Conservation (phyloP, 2,888 invertebrate genomes). For the Hypercompe scribonia region DNA sequence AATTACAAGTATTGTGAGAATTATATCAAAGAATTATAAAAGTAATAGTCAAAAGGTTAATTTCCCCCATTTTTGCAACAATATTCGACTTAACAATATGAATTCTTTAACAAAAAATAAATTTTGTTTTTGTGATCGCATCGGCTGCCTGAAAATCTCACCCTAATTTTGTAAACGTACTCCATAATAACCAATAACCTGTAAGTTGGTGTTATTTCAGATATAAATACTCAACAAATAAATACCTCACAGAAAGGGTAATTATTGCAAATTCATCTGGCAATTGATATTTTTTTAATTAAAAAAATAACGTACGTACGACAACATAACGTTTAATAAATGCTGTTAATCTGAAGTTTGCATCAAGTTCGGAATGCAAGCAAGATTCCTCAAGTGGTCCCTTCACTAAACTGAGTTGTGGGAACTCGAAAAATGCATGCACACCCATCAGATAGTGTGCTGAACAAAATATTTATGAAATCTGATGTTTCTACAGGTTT, state of each 20-base stretch:
- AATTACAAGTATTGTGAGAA: neutral
- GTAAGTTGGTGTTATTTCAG: too few relatives aligned
- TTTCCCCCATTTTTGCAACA: too few relatives aligned
- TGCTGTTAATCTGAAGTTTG: conserved; percentile 38
- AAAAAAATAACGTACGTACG: conserved; percentile 3
- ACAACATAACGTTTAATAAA: conserved; percentile 30
- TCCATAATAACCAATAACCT: too few relatives aligned
- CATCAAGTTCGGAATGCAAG: conserved; percentile 41
- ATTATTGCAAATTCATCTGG: conserved; percentile 38
- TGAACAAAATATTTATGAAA: conserved; percentile 40
- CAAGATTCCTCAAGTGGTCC: conserved; percentile 36
- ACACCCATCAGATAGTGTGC: conserved; percentile 42
- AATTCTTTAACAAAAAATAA: too few relatives aligned
- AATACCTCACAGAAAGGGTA: conserved; percentile 38
- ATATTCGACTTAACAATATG: too few relatives aligned
- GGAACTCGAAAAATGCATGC: conserved; percentile 39
- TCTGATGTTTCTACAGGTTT: conserved; percentile 33
- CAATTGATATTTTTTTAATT: conserved; percentile 42
- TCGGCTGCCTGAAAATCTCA: neutral
- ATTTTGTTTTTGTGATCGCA: neutral
- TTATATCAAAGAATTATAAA: neutral
- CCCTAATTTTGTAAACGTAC: too few relatives aligned
- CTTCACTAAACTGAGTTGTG: conserved; percentile 25
- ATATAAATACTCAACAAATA: too few relatives aligned
- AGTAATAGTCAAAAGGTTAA: too few relatives aligned